Conservation (phyloP, 2,113 vertebrate genomes). For the Ictalurus punctatus region DNA sequence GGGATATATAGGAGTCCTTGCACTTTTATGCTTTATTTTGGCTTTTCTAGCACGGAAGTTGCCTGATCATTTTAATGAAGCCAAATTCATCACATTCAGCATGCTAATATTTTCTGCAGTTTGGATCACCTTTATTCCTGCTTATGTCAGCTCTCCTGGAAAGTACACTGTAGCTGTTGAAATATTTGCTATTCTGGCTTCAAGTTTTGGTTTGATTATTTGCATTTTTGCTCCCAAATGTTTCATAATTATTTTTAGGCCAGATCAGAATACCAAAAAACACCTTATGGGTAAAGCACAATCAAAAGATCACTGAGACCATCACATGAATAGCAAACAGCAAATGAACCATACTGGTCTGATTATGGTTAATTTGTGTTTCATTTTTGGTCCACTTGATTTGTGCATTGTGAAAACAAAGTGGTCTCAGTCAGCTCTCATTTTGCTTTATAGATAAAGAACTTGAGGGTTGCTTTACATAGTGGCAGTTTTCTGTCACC, state of each 20-base stretch:
- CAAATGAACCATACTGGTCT: background rate
- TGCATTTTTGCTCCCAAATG: constrained; percentile 72
- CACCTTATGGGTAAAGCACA: constrained; percentile 44
- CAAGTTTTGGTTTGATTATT: constrained; percentile 70
- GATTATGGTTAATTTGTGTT: background rate
- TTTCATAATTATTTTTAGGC: constrained; percentile 68
- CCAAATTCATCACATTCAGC: constrained; percentile 69
- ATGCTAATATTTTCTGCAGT: constrained; percentile 70
- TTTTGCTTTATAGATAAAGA: no score
- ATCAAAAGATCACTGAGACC: background rate
- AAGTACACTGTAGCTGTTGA: constrained; percentile 72
- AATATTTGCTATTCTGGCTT: constrained; percentile 68
- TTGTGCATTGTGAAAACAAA: background rate
- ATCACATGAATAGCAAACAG: background rate
- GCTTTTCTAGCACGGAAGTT: constrained; percentile 67
- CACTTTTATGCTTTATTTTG: constrained; percentile 66
- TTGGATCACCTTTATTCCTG: constrained; percentile 68
- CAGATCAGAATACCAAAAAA: constrained; percentile 48
- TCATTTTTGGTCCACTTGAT: background rate
- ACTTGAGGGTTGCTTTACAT: background rate
- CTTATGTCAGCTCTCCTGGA: constrained; percentile 71
- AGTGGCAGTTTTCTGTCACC: background rate
- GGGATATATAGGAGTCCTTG: constrained; percentile 65
- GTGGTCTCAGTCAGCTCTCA: no score
- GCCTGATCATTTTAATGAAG: constrained; percentile 66